Evolutionary conservation across 2,888 invertebrate genomes (phyloP).

Genomic region (Chrysotoxum bicinctum): DNA sequence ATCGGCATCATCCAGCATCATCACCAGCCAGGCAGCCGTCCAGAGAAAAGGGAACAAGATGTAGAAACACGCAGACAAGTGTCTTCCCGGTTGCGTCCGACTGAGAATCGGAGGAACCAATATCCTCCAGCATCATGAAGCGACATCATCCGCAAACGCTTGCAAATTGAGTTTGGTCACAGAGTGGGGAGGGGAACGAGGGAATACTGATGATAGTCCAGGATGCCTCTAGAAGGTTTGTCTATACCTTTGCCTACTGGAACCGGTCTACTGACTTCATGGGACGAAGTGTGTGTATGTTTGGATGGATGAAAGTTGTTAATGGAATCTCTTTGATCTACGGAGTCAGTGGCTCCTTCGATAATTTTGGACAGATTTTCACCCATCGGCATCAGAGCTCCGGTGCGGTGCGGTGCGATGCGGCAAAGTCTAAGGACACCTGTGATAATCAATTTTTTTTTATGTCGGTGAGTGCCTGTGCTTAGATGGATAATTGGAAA

Average conservation of each 20-base stretch:
- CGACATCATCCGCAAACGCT: conserved; percentile 58
- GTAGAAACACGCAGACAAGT: conserved; percentile 68
- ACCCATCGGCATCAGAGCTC: conserved; percentile 27
- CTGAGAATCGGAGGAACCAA: conserved; percentile 40
- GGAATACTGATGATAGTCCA: not conserved
- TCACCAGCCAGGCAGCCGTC: not conserved
- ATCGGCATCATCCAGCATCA: conserved; percentile 48
- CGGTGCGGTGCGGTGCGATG: not conserved
- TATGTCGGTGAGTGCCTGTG: not conserved
- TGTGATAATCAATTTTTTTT: conserved; percentile 63
- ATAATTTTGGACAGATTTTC: conserved; percentile 70
- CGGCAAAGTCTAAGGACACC: conserved; percentile 17
- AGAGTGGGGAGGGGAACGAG: not conserved
- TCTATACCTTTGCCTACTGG: not conserved
- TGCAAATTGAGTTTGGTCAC: conserved; percentile 56
- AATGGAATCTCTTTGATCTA: conserved; percentile 67
- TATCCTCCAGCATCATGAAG: conserved; percentile 58
- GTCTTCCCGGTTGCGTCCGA: conserved; percentile 47
- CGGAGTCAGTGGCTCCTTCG: conserved; percentile 64
- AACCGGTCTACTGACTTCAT: conserved; percentile 30
- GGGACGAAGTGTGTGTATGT: conserved; percentile 4
- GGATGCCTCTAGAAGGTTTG: conserved; percentile 19
- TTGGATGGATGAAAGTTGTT: conserved; percentile 43
- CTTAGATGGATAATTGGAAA: conserved; percentile 63
- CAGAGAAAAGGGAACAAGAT: conserved; percentile 56